Percentiles rank a stretch among this genome's conserved stretches.
Evolutionary conservation across 2,113 vertebrate genomes (phyloP).

Genomic region (Felis catus): DNA sequence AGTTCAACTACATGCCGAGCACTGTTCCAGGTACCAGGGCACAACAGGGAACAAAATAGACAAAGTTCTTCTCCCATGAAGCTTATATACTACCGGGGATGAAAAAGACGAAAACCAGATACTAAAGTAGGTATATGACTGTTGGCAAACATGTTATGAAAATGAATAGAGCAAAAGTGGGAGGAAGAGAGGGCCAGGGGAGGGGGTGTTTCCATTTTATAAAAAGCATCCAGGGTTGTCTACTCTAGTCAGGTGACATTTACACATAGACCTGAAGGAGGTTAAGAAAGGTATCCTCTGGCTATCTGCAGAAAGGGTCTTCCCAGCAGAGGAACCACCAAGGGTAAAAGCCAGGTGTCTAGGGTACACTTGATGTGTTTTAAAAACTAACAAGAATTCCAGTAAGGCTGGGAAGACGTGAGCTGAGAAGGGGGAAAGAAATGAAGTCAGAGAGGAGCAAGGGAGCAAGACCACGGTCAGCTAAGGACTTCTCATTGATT

Average conservation of each 20-base stretch:
- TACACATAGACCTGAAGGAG: neutral
- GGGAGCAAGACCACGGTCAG: neutral
- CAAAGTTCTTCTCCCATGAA: neutral
- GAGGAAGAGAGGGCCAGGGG: neutral
- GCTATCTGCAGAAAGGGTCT: neutral
- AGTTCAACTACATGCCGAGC: neutral
- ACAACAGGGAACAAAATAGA: neutral
- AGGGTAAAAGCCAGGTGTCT: neutral
- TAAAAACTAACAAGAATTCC: neutral
- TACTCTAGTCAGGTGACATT: neutral
- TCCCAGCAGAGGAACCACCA: neutral
- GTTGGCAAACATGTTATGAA: neutral
- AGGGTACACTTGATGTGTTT: neutral
- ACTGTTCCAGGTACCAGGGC: neutral
- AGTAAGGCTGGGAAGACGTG: neutral
- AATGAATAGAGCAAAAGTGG: neutral
- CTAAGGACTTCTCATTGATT: neutral
- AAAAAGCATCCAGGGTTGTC: neutral
- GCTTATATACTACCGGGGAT: neutral
- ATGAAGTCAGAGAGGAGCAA: neutral
- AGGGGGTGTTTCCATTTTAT: neutral
- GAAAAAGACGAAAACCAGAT: neutral
- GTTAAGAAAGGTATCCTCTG: neutral
- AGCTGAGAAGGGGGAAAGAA: neutral
- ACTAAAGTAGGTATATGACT: neutral